A percentile compares a stretch with the other conserved stretches of the same genome.
Evolutionary conservation across 2,113 vertebrate genomes (phyloP).

Genomic region (Perognathus longimembris): DNA sequence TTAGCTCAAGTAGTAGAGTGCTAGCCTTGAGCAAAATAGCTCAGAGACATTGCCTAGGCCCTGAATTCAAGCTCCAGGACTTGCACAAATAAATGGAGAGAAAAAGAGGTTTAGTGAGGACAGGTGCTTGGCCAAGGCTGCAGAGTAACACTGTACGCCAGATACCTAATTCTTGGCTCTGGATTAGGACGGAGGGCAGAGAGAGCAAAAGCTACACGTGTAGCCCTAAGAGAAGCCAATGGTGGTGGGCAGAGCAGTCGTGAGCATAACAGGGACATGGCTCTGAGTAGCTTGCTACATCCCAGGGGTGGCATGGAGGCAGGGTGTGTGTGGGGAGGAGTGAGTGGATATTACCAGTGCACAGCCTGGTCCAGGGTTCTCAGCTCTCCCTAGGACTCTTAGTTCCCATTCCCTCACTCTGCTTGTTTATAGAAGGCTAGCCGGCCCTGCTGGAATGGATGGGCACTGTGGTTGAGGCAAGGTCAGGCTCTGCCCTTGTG

Average conservation of each 20-base stretch:
- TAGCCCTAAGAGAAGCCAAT: background rate
- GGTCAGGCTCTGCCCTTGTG: background rate
- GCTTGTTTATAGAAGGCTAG: slow-evolving; percentile 14
- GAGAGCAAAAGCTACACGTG: background rate
- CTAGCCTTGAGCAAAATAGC: no score
- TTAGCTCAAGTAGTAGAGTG: no score
- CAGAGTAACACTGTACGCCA: background rate
- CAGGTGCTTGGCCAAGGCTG: background rate
- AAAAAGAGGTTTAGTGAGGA: background rate
- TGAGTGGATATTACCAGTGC: background rate
- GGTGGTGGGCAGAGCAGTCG: background rate
- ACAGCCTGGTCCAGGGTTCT: background rate
- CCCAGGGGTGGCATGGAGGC: background rate
- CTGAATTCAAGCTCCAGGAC: no score
- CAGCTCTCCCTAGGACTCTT: background rate
- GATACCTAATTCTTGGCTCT: background rate
- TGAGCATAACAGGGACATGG: background rate
- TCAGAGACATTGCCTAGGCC: no score
- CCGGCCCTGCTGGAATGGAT: background rate
- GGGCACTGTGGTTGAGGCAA: background rate
- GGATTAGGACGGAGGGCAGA: slow-evolving; percentile 8
- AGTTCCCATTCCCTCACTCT: background rate
- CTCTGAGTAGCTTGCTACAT: background rate
- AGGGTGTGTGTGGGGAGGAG: background rate
- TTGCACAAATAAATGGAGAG: background rate